These are phyloP conservation scores for Drosophila murphyi DNA, from an alignment of 1,140 invertebrate genomes.

Conservation along the genomic window DNA sequence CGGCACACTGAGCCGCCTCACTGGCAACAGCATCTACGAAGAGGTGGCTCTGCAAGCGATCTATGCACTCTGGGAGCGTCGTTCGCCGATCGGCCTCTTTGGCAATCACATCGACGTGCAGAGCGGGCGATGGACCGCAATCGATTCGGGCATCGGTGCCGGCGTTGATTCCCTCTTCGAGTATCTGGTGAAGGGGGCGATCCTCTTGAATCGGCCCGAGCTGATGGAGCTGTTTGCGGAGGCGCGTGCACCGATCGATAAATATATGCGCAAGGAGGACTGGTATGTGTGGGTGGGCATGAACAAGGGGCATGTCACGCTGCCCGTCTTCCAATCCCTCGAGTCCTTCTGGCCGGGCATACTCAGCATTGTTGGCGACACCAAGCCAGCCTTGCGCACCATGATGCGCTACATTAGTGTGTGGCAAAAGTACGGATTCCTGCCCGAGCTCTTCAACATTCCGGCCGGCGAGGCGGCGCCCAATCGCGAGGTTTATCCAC, in stretches of 20 bases:
- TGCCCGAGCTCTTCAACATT: constrained; percentile 99
- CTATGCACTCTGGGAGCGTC: constrained; percentile 93
- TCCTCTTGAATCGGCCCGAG: constrained; percentile 92
- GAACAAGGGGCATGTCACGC: constrained; percentile 96
- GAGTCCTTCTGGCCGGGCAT: constrained; percentile 99
- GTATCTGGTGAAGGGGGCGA: constrained; percentile 98
- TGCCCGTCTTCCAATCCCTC: constrained; percentile 98
- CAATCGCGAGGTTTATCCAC: constrained; percentile 96
- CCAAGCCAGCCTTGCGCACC: constrained; percentile 95
- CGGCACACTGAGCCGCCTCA: constrained; percentile 96
- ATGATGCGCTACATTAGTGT: constrained; percentile 98
- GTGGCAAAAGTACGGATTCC: constrained; percentile 98
- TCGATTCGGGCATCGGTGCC: constrained; percentile 96
- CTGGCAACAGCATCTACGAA: constrained; percentile 97
- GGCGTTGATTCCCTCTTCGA: constrained; percentile 99
- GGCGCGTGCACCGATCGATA: constrained; percentile 92
- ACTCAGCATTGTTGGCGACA: constrained; percentile 95
- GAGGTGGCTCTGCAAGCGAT: constrained; percentile 96
- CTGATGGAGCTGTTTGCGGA: constrained; percentile 96
- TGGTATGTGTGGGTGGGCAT: constrained; percentile 99
- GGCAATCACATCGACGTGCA: constrained; percentile 99
- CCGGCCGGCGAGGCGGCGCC: constrained; percentile 92
- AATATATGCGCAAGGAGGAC: constrained; percentile 96
- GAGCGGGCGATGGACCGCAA: constrained; percentile 98
- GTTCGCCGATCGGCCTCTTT: constrained; percentile 95